A percentile compares a stretch with the other conserved stretches of the same genome.
Conservation (phyloP, 2,888 invertebrate species). For the Pseudolycoriella hygida region DNA sequence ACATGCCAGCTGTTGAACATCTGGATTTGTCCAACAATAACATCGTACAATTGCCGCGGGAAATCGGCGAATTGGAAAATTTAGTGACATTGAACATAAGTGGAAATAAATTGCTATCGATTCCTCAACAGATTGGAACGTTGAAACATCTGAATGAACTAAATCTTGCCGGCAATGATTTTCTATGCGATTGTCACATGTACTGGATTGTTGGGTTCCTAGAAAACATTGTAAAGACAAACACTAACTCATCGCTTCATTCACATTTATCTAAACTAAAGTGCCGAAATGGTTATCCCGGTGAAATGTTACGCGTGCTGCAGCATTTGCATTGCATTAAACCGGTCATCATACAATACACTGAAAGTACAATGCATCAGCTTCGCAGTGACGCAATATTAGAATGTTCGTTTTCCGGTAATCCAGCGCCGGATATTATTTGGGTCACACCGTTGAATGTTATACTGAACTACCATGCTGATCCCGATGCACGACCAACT, state of each 20-base stretch:
- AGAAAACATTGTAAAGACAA: constrained; percentile 30
- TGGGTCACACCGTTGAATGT: constrained; percentile 68
- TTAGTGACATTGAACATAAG: constrained; percentile 49
- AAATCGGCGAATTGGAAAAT: constrained; percentile 21
- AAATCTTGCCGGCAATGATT: constrained; percentile 55
- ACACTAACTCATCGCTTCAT: constrained; percentile 10
- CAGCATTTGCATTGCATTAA: constrained; percentile 53
- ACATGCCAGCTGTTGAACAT: constrained; percentile 39
- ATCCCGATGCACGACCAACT: constrained; percentile 32
- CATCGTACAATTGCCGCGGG: constrained; percentile 37
- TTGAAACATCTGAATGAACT: constrained; percentile 44
- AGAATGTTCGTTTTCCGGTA: constrained; percentile 59
- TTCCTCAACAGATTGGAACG: constrained; percentile 50
- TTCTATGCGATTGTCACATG: constrained; percentile 76
- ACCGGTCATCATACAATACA: constrained; percentile 40
- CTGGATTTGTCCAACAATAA: constrained; percentile 53
- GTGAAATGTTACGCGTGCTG: constrained; percentile 51
- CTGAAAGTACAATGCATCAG: constrained; percentile 43
- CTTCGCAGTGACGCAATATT: constrained; percentile 49
- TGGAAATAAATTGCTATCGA: constrained; percentile 47
- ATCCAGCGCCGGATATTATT: constrained; percentile 61
- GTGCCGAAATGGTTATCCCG: constrained; percentile 40
- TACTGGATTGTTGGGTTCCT: constrained; percentile 55
- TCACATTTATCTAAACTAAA: constrained; percentile 35
- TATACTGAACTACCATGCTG: constrained; percentile 63